These are phyloP conservation scores for Brachyhypopomus occidentalis DNA, from an alignment of 2,113 vertebrate species.

Conservation along the genomic window DNA sequence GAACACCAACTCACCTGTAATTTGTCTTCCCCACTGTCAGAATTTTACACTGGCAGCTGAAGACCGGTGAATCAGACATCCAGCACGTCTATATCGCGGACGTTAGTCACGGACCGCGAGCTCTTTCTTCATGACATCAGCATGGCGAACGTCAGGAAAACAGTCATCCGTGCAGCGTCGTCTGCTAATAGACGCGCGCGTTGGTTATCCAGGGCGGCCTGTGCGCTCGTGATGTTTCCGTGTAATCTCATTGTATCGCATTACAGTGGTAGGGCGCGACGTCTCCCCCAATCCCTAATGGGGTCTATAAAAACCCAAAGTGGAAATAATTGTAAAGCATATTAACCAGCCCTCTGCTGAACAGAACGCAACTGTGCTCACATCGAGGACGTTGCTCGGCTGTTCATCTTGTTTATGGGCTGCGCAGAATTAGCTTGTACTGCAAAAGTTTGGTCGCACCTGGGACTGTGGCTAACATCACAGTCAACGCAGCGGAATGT, in stretches of 20 bases:
- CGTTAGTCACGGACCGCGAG: constrained; percentile 62
- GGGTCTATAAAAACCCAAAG: constrained; percentile 87
- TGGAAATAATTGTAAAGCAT: constrained; percentile 89
- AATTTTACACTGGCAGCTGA: constrained; percentile 69
- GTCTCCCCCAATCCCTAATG: constrained; percentile 57
- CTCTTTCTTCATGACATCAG: constrained; percentile 18
- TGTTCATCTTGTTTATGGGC: constrained; percentile 87
- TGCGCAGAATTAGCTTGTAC: constrained; percentile 90
- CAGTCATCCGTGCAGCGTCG: constrained; percentile 21
- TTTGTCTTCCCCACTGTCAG: constrained; percentile 63
- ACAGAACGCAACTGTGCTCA: constrained; percentile 81
- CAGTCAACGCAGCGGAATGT: constrained; percentile 87
- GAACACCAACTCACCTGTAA: constrained; percentile 72
- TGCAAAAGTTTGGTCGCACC: constrained; percentile 87
- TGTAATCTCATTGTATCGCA: constrained; percentile 40
- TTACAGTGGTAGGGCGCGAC: constrained; percentile 44
- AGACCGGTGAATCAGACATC: constrained; percentile 69
- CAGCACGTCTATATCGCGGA: constrained; percentile 56
- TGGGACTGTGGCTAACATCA: constrained; percentile 91
- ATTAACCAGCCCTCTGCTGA: constrained; percentile 94
- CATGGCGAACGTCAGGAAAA: constrained; percentile 14
- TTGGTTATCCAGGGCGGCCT: too few relatives aligned
- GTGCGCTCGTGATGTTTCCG: not conserved
- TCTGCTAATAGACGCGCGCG: not conserved
- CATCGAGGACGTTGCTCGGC: constrained; percentile 81